Conservation (phyloP, 23 tunicate genomes). For the Ciona savignyi region DNA sequence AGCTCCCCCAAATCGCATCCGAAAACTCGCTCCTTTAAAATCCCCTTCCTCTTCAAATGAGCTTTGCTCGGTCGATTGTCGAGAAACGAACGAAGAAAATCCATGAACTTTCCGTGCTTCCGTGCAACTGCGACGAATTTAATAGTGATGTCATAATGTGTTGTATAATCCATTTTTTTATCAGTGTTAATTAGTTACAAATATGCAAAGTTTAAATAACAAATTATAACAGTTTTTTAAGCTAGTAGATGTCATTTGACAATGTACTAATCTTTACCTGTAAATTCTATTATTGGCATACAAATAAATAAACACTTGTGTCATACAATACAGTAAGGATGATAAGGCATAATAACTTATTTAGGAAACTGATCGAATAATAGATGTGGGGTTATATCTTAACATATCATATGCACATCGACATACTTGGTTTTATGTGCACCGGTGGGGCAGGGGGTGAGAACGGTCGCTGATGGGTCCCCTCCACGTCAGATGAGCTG, state of each 20-base stretch:
- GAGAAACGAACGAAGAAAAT: slow-evolving; percentile 77
- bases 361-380: not conserved
- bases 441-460: slow-evolving; percentile 29
- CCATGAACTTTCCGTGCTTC: slow-evolving; percentile 94
- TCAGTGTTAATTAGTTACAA: not conserved
- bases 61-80: slow-evolving; percentile 79
- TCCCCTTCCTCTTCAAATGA: slow-evolving; percentile 65
- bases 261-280: too few relatives aligned
- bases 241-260: too few relatives aligned
- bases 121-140: slow-evolving; percentile 35
- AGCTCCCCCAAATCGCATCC: slow-evolving; percentile 88
- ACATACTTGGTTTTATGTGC: too few relatives aligned
- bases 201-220: too few relatives aligned
- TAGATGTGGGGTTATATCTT: not conserved
- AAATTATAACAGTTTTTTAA: too few relatives aligned
- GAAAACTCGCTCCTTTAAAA: slow-evolving; percentile 75
- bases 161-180: not conserved
- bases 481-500: slow-evolving; percentile 53
- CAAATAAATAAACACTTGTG: too few relatives aligned
- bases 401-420: not conserved
- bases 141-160: not conserved
- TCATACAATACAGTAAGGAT: too few relatives aligned
- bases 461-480: slow-evolving; percentile 46
- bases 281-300: too few relatives aligned
- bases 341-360: not conserved